Conservation (phyloP, 2,888 invertebrate genomes). For the Camptogramma bilineatum region DNA sequence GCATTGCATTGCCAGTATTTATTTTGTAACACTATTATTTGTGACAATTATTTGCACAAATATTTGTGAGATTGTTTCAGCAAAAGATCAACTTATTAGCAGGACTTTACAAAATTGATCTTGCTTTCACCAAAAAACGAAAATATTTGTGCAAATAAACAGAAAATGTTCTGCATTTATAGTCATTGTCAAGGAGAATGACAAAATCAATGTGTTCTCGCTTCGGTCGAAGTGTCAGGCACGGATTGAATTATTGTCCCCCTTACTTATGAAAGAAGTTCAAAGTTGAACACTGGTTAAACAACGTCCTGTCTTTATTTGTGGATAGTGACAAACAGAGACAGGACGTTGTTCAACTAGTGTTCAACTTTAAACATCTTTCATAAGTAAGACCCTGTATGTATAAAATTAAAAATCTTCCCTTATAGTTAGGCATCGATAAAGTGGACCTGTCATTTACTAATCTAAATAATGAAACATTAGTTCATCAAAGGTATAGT, state of each 20-base stretch:
- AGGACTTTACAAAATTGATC: background rate
- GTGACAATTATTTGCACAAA: constrained; percentile 1
- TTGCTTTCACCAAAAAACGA: background rate
- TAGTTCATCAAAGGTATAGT: background rate
- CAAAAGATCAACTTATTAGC: background rate
- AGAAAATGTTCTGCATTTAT: background rate
- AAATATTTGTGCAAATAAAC: background rate
- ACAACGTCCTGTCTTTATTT: too few relatives aligned
- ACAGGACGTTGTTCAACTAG: too few relatives aligned
- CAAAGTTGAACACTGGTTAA: too few relatives aligned
- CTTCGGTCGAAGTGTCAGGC: background rate
- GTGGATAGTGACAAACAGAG: too few relatives aligned
- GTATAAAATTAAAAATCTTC: too few relatives aligned
- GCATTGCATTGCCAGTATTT: background rate
- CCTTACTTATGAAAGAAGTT: too few relatives aligned
- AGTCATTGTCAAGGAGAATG: background rate
- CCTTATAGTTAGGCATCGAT: background rate
- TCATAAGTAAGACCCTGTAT: too few relatives aligned
- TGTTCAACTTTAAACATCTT: too few relatives aligned
- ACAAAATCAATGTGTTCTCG: constrained; percentile 1
- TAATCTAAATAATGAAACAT: background rate
- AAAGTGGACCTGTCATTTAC: background rate
- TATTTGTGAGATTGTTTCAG: background rate
- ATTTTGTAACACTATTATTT: background rate
- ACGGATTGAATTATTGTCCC: constrained; percentile 1